phyloP scores from a whole-genome alignment of 2,113 vertebrate genomes.

The Laticauda laticaudata region DNA sequence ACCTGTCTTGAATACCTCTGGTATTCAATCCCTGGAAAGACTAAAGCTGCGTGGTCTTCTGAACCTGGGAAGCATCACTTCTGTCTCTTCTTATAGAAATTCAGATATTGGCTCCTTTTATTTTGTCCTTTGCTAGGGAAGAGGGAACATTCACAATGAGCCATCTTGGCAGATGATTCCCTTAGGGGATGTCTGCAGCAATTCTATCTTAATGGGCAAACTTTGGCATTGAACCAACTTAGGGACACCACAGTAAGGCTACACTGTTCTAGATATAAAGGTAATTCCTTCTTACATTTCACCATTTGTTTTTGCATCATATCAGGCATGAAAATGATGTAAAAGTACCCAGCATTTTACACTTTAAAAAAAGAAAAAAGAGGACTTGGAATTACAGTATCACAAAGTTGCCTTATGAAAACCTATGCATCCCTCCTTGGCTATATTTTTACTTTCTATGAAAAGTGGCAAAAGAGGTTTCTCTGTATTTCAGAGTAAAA shows the following conservation, averaged over 20 bases:
- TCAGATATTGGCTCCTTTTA: not conserved
- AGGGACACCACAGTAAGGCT: slow-evolving; percentile 43
- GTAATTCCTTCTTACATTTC: slow-evolving; percentile 43
- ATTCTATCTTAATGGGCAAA: slow-evolving; percentile 48
- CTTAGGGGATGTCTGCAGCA: slow-evolving; percentile 27
- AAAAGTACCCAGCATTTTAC: not conserved
- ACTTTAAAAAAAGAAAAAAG: not conserved
- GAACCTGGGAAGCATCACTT: slow-evolving; percentile 14
- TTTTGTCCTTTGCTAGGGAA: slow-evolving; percentile 17
- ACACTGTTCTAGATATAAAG: slow-evolving; percentile 59
- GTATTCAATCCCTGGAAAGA: not conserved
- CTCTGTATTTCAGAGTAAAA: not conserved
- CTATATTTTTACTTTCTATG: not conserved
- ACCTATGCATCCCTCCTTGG: not conserved
- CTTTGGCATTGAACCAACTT: slow-evolving; percentile 35
- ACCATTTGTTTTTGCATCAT: slow-evolving; percentile 40
- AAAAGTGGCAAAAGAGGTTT: slow-evolving; percentile 9
- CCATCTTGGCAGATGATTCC: not conserved
- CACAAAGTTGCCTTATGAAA: slow-evolving; percentile 18
- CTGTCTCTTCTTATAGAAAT: not conserved
- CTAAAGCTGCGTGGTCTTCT: rapidly evolving
- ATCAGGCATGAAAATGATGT: slow-evolving; percentile 31
- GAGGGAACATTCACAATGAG: not conserved
- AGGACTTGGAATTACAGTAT: not conserved
- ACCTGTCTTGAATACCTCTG: not conserved